phyloP scores from a whole-genome alignment of 2,113 vertebrate genomes.

The Callopanchax toddi region DNA sequence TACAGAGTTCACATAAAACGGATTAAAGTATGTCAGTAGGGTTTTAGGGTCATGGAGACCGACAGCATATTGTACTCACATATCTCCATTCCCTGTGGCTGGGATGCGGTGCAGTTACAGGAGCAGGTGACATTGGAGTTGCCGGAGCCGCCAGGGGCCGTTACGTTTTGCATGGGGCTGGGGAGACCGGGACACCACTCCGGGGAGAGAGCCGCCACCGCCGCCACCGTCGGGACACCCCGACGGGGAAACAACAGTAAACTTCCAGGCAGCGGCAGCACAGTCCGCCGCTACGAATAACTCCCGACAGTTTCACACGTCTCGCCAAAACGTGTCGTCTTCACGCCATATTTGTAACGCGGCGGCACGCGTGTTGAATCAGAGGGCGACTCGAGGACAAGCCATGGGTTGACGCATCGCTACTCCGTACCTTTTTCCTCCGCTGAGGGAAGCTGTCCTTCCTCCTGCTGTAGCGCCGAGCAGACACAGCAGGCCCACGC shows the following conservation, averaged over 20 bases:
- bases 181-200: conserved; percentile 74
- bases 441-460: conserved; percentile 68
- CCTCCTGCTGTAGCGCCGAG: conserved; percentile 34
- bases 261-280: conserved; percentile 76
- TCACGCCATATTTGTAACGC: conserved; percentile 66
- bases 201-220: conserved; percentile 79
- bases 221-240: conserved; percentile 74
- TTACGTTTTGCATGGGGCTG: conserved; percentile 83
- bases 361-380: conserved; percentile 19
- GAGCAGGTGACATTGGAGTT: conserved; percentile 87
- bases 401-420: conserved; percentile 54
- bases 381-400: conserved; percentile 13
- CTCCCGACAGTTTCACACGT: conserved; percentile 65
- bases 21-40: conserved; percentile 43
- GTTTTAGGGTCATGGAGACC: conserved; percentile 47
- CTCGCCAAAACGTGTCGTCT: conserved; percentile 43
- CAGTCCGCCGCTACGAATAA: conserved; percentile 64
- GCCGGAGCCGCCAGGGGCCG: conserved; percentile 80
- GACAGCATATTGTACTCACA: conserved; percentile 77
- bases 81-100: conserved; percentile 85
- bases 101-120: conserved; percentile 84
- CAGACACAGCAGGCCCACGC: conserved; percentile 45
- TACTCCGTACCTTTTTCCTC: conserved; percentile 48
- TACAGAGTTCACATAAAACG: conserved; percentile 41
- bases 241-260: conserved; percentile 76